phyloP scores from a whole-genome alignment of 2,888 invertebrate genomes.

The Dichetophora obliterata region DNA sequence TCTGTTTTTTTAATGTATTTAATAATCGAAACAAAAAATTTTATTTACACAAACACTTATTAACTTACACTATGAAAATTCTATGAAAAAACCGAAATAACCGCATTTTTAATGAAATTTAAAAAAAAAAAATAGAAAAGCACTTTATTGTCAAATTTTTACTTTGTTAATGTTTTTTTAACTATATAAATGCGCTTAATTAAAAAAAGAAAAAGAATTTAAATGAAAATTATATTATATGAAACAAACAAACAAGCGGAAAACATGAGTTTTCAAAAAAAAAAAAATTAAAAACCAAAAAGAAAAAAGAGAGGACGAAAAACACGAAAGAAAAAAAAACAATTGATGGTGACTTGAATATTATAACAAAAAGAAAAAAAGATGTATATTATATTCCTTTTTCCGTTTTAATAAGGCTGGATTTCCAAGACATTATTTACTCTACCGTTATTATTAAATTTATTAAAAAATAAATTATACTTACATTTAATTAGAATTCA shows the following conservation, averaged over 20 bases:
- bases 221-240: conserved; percentile 29
- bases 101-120: conserved; percentile 24
- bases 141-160: conserved; percentile 21
- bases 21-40: conserved; percentile 41
- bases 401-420: conserved; percentile 66
- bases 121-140: conserved; percentile 10
- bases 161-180: conserved; percentile 27
- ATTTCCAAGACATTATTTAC: conserved; percentile 70
- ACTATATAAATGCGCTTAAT: conserved; percentile 26
- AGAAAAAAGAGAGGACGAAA: conserved; percentile 29
- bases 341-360: conserved; percentile 25
- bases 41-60: conserved; percentile 42
- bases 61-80: conserved; percentile 20
- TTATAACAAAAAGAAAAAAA: conserved; percentile 43
- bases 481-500: conserved; percentile 28
- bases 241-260: conserved; percentile 30
- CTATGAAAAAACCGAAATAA: conserved; percentile 12
- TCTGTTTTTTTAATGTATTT: conserved; percentile 41
- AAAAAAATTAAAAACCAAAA: conserved; percentile 34
- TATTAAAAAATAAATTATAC: conserved; percentile 20
- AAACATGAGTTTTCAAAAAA: conserved; percentile 33
- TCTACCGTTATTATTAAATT: conserved; percentile 44
- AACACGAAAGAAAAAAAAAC: conserved; percentile 19
- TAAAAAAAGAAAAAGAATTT: conserved; percentile 13
- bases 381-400: conserved; percentile 50